Conservation (phyloP, 2,888 invertebrate genomes). For the Callyntrura guangdongensis region DNA sequence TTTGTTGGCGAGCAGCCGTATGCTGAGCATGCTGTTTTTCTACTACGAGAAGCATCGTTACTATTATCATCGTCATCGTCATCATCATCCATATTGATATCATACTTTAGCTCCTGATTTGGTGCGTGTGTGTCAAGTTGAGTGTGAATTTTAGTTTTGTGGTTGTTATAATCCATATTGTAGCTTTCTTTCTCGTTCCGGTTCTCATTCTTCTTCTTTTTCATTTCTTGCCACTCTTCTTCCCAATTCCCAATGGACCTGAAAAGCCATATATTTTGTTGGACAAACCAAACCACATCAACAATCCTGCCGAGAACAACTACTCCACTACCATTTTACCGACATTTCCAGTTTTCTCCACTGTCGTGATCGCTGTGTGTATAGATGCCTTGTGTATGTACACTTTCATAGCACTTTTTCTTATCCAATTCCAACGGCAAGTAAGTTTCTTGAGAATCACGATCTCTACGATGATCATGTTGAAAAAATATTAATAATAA, state of each 20-base stretch:
- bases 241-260: constrained; percentile 68
- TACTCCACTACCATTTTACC: neutral
- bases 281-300: constrained; percentile 58
- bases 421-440: neutral
- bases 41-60: constrained; percentile 48
- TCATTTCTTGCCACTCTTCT: constrained; percentile 41
- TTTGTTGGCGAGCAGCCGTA: constrained; percentile 85
- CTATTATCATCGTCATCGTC: constrained; percentile 60
- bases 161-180: constrained; percentile 36
- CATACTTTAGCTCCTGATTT: neutral
- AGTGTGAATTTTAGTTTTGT: constrained; percentile 9
- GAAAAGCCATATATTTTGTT: constrained; percentile 78
- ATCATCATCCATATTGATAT: constrained; percentile 38
- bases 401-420: neutral
- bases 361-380: neutral
- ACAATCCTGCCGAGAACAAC: neutral
- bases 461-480: neutral
- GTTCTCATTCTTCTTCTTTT: constrained; percentile 25
- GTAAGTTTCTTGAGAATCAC: constrained; percentile 33
- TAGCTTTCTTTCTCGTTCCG: constrained; percentile 30
- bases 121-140: constrained; percentile 11
- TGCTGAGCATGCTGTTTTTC: constrained; percentile 83
- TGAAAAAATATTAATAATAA: constrained; percentile 51
- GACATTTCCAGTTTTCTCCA: neutral
- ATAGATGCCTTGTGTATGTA: neutral